A percentile compares a stretch with the other conserved stretches of the same genome.
phyloP scores from a whole-genome alignment of 1,140 invertebrate species.

The Pogonus chalceus region DNA sequence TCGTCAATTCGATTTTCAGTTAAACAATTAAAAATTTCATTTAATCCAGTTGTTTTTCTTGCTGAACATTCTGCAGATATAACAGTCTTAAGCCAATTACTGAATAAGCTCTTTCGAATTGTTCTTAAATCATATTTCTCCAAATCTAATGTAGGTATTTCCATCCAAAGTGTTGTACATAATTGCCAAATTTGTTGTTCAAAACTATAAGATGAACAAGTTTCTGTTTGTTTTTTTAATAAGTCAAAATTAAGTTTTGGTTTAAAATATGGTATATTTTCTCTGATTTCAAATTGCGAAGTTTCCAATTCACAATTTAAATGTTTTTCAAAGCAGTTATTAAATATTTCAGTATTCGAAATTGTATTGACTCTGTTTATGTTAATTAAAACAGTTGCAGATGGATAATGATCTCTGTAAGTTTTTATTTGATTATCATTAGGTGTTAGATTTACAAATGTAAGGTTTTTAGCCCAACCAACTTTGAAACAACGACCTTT shows the following conservation, averaged over 20 bases:
- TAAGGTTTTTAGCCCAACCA: conserved; percentile 62
- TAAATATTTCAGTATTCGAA: too few relatives aligned
- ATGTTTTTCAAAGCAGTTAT: background rate
- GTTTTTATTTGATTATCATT: background rate
- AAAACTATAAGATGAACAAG: conserved; percentile 4
- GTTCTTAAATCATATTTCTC: background rate
- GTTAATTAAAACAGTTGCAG: conserved; percentile 7
- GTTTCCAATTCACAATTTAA: background rate
- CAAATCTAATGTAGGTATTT: conserved; percentile 11
- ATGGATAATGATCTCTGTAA: background rate
- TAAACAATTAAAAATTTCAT: conserved; percentile 25
- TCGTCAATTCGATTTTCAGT: conserved; percentile 41
- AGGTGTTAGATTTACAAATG: conserved; percentile 31
- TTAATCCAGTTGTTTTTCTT: background rate
- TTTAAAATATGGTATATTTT: background rate
- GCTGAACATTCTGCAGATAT: background rate
- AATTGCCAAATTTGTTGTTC: conserved; percentile 61
- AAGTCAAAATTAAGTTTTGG: background rate
- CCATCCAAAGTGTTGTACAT: conserved; percentile 75
- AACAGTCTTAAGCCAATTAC: conserved; percentile 16
- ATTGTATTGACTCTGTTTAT: background rate
- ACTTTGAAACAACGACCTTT: conserved; percentile 61
- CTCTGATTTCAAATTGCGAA: conserved; percentile 6
- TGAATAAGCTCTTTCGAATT: conserved; percentile 11
- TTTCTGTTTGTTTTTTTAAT: background rate